A percentile compares a stretch with the other conserved stretches of the same genome.
Conservation (phyloP, 2,113 vertebrate species). For the Geococcyx californianus region DNA sequence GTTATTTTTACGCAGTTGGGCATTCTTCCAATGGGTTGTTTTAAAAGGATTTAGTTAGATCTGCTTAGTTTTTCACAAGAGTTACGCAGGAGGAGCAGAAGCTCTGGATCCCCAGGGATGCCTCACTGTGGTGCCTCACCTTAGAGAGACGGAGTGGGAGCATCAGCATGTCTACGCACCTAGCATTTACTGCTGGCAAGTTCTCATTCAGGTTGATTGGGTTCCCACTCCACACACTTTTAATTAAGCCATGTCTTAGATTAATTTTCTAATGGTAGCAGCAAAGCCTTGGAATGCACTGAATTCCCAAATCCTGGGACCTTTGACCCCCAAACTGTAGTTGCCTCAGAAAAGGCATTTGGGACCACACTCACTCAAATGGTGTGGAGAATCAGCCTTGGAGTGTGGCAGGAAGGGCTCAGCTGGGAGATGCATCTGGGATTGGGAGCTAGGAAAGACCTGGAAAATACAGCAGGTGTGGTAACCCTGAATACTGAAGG, state of each 20-base stretch:
- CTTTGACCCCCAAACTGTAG: not conserved
- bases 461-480: fast-evolving
- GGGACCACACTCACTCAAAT: fast-evolving
- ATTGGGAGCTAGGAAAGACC: not conserved
- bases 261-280: not conserved
- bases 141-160: not conserved
- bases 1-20: not conserved
- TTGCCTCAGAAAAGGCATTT: fast-evolving
- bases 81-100: not conserved
- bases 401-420: not conserved
- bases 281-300: not conserved
- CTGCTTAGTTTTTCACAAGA: not conserved
- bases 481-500: not conserved
- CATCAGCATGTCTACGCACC: fast-evolving
- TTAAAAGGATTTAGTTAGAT: not conserved
- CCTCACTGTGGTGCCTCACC: not conserved
- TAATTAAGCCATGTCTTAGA: not conserved
- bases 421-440: not conserved
- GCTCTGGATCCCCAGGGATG: not conserved
- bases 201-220: not conserved
- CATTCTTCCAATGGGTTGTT: not conserved
- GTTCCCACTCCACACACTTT: not conserved
- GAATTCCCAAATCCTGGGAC: not conserved
- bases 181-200: fast-evolving
- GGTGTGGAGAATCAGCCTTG: not conserved